phyloP scores from a whole-genome alignment of 1,140 invertebrate species.

The Anastatus disparis region DNA sequence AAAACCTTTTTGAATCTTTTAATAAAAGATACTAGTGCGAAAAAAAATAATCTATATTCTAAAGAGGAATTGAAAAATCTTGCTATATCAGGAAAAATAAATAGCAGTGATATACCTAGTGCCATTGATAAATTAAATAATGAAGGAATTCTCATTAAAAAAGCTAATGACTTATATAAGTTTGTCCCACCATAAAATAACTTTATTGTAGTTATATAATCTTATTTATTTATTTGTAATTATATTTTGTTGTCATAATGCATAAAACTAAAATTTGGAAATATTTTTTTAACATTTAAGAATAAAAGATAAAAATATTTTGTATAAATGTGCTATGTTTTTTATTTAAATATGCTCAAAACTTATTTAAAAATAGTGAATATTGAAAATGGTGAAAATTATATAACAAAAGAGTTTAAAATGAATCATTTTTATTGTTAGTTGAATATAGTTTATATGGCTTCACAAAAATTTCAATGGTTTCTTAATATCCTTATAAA shows the following conservation, averaged over 20 bases:
- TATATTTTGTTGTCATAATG: neutral
- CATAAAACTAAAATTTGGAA: no score
- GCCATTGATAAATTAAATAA: slow-evolving; percentile 84
- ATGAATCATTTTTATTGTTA: neutral
- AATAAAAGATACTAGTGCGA: slow-evolving; percentile 71
- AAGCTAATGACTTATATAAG: slow-evolving; percentile 82
- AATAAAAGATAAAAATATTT: neutral
- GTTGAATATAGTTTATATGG: neutral
- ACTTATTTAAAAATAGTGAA: no score
- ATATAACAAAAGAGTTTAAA: neutral
- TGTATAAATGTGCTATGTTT: no score
- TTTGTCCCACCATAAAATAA: slow-evolving; percentile 58
- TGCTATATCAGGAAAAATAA: slow-evolving; percentile 72
- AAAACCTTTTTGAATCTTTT: slow-evolving; percentile 81
- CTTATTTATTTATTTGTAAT: neutral
- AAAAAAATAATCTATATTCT: slow-evolving; percentile 78
- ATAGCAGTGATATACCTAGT: slow-evolving; percentile 70
- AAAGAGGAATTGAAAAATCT: slow-evolving; percentile 80
- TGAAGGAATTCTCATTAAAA: slow-evolving; percentile 87
- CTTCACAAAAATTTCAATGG: neutral
- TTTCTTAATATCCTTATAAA: no score
- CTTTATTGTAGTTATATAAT: slow-evolving; percentile 5
- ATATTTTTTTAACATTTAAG: no score
- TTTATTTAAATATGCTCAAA: no score
- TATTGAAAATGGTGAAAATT: neutral